Evolutionary conservation across 2,113 vertebrate genomes (phyloP).

Genomic region (Camarhynchus parvulus): DNA sequence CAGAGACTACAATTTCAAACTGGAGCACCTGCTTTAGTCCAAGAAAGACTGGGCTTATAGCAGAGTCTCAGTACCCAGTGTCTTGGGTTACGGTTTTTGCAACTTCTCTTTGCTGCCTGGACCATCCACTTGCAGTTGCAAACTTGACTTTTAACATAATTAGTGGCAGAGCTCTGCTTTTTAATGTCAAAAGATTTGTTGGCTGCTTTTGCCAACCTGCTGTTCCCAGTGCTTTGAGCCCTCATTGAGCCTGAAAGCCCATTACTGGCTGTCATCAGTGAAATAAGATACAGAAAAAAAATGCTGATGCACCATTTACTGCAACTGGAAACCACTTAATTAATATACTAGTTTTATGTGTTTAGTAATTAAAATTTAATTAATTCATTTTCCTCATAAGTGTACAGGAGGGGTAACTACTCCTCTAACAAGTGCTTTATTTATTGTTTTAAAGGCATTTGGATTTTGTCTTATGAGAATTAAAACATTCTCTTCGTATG

Average conservation of each 20-base stretch:
- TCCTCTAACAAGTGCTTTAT: constrained; percentile 41
- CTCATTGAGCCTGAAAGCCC: constrained; percentile 48
- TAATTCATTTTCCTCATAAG: constrained; percentile 28
- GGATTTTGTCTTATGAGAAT: constrained; percentile 30
- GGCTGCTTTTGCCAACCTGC: constrained; percentile 58
- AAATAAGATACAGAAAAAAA: constrained; percentile 68
- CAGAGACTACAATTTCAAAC: not conserved
- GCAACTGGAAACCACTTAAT: constrained; percentile 71
- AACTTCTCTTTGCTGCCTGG: constrained; percentile 58
- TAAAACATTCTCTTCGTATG: constrained; percentile 13
- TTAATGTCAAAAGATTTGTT: constrained; percentile 71
- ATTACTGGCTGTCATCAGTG: constrained; percentile 71
- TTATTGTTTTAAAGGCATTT: constrained; percentile 48
- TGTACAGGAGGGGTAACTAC: constrained; percentile 29
- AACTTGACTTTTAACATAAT: constrained; percentile 77
- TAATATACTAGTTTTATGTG: constrained; percentile 73
- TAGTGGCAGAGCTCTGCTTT: constrained; percentile 66
- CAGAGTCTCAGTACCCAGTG: not conserved
- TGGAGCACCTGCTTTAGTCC: not conserved
- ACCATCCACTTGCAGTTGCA: constrained; percentile 46
- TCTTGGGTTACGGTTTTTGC: constrained; percentile 35
- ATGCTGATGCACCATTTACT: constrained; percentile 65
- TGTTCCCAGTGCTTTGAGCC: constrained; percentile 31
- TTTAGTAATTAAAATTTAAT: constrained; percentile 77
- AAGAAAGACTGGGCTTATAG: not conserved